Evolutionary conservation across 2,797 vertebrate species (phyloP), one percentile per base, ranked within the genome.

Genomic region (Lerista edwardsae): DNA sequence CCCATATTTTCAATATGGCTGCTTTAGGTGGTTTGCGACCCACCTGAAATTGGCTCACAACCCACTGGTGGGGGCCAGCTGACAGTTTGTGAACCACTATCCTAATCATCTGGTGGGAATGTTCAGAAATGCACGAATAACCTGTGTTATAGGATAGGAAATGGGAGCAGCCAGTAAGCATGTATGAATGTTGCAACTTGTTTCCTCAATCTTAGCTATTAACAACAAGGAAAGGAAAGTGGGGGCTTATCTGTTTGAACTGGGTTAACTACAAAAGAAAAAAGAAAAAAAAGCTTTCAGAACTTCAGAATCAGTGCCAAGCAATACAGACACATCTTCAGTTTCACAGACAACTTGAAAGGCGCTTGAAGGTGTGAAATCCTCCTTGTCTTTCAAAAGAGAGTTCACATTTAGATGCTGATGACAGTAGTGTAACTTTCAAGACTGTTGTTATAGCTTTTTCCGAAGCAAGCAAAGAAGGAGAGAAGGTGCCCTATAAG

Each of bases 41-140:
- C n/a, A n/a, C n/a, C n/a, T n/a, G n/a, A n/a, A n/a, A n/a, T n/a
- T n/a, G n/a, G n/a, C n/a, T n/a, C n/a, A n/a, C n/a, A n/a, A n/a
- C n/a, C n/a, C n/a, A n/a, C n/a, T n/a, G n/a, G n/a, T n/a, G n/a
- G n/a, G n/a, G n/a, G n/a, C n/a, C n/a, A n/a, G n/a, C n/a, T n/a
- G n/a, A n/a, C n/a, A n/a, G n/a, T 93, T 83, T 90, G 91, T 89
- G 90, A 92, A 92, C 84, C 86, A 10, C 76, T 79, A 88, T 91
- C 88, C 84, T 92, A 29, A 84, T 82, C 82, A 74, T 87, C 83
- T 84, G 69, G 36, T 31, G 34, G 34, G 51, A 73, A 34, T 3
- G 14, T 14, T 34, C 57, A 75, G 21, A 15, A 34, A 19, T 25
- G 12, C 51, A 75, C 67, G 39, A 11, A 69, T 10, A 69, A 17